Evolutionary conservation across 1,140 invertebrate genomes (phyloP).

Genomic region (Latrodectus geometricus): DNA sequence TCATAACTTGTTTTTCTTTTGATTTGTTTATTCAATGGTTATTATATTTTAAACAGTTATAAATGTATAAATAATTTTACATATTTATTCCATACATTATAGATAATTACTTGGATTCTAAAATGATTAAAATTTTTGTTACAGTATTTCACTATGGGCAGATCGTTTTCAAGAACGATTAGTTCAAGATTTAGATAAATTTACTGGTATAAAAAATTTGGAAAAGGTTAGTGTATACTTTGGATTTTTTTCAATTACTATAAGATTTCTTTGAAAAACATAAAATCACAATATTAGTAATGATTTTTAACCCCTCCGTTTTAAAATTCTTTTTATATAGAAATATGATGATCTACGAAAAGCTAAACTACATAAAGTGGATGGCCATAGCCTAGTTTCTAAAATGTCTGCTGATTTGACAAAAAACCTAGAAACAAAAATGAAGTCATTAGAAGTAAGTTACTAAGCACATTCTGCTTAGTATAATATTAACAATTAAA

Average conservation of each 20-base stretch:
- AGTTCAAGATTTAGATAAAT: constrained; percentile 38
- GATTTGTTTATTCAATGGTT: too few relatives aligned
- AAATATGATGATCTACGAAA: constrained; percentile 49
- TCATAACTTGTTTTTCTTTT: too few relatives aligned
- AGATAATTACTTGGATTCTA: too few relatives aligned
- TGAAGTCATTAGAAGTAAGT: constrained; percentile 49
- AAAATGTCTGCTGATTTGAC: constrained; percentile 55
- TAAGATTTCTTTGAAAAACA: too few relatives aligned
- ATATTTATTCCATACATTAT: too few relatives aligned
- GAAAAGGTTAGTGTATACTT: constrained; percentile 28
- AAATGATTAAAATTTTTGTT: background rate
- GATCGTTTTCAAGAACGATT: constrained; percentile 30
- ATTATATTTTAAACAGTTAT: too few relatives aligned
- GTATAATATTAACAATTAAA: too few relatives aligned
- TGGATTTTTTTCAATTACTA: background rate
- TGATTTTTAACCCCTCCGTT: background rate
- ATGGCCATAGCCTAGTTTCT: constrained; percentile 38
- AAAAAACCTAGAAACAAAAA: constrained; percentile 50
- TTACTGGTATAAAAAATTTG: constrained; percentile 52
- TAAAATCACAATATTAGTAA: too few relatives aligned
- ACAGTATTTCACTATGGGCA: constrained; percentile 46
- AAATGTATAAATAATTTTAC: too few relatives aligned
- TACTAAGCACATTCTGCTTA: background rate
- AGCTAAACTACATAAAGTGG: constrained; percentile 45
- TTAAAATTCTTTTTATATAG: constrained; percentile 17